Conservation (phyloP, 2,797 vertebrate genomes). For the Bucorvus abyssinicus region DNA sequence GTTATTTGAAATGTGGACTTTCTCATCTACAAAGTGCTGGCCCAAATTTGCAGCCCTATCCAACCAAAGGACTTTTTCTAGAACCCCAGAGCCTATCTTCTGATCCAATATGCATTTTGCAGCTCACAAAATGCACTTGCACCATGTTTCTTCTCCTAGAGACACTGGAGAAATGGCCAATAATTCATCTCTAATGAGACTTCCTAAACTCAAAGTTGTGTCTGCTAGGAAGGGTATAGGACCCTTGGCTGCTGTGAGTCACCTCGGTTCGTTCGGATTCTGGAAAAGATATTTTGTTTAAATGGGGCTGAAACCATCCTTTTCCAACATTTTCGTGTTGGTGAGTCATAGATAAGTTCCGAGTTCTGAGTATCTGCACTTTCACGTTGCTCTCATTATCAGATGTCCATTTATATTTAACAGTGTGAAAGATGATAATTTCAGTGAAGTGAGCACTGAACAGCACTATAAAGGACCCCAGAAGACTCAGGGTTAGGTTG, state of each 20-base stretch:
- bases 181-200: background rate
- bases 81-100: background rate
- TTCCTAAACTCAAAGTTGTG: background rate
- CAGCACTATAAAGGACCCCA: background rate
- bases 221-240: background rate
- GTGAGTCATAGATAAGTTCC: background rate
- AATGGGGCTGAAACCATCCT: background rate
- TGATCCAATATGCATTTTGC: background rate
- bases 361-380: background rate
- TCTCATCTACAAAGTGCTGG: background rate
- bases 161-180: background rate
- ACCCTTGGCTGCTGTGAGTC: background rate
- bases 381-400: background rate
- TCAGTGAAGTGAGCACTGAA: background rate
- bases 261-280: background rate
- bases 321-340: background rate
- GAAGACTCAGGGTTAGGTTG: background rate
- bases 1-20: background rate
- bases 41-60: background rate
- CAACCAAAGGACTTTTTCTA: background rate
- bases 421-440: background rate
- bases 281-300: background rate
- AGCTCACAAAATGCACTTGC: rapidly evolving
- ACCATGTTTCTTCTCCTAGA: background rate
- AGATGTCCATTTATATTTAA: background rate